These are phyloP conservation scores for Camponotus vicinus DNA, from an alignment of 1,140 invertebrate species.

Conservation along the genomic window DNA sequence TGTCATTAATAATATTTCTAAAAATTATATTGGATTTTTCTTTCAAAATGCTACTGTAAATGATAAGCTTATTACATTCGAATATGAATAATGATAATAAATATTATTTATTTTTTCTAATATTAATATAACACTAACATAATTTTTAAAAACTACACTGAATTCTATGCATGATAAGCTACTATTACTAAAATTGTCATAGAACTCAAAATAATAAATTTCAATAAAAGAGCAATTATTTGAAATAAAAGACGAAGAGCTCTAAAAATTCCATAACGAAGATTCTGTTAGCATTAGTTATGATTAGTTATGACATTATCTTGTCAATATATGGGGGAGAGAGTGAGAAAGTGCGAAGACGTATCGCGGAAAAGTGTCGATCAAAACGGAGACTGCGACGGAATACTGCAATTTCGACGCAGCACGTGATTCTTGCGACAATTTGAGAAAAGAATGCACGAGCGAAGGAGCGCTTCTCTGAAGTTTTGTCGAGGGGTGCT, in stretches of 20 bases:
- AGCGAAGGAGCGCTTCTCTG: not conserved
- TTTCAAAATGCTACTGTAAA: not conserved
- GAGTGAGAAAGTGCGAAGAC: not conserved
- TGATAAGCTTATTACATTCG: not conserved
- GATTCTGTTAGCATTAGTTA: not conserved
- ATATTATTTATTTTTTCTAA: not conserved
- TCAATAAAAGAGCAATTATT: not conserved
- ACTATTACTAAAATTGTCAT: not conserved
- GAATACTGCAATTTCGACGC: slow-evolving; percentile 39
- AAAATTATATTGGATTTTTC: not conserved
- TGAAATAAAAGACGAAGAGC: not conserved
- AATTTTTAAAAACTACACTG: not conserved
- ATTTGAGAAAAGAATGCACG: not conserved
- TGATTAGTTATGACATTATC: not conserved
- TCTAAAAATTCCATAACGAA: not conserved
- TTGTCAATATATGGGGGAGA: not conserved
- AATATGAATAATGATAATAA: too few relatives aligned
- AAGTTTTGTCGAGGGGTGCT: slow-evolving; percentile 54
- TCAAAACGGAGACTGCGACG: not conserved
- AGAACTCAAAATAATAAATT: not conserved
- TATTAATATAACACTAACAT: not conserved
- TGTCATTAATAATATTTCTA: not conserved
- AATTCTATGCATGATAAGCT: not conserved
- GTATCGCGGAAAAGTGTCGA: slow-evolving; percentile 2
- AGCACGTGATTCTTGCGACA: not conserved